Evolutionary conservation across 2,888 invertebrate genomes (phyloP).

Genomic region (Dendrolimus houi): DNA sequence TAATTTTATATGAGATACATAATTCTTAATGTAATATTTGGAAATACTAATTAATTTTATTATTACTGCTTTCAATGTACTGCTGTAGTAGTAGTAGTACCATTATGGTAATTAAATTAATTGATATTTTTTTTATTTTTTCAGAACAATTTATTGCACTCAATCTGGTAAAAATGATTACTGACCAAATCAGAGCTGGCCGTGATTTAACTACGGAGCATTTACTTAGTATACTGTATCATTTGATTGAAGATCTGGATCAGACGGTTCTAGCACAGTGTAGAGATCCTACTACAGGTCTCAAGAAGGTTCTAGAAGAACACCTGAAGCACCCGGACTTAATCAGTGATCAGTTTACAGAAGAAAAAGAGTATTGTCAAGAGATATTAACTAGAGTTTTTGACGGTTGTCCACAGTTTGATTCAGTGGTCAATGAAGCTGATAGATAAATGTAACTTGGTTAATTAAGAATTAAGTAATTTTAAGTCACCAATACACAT

Average conservation of each 20-base stretch:
- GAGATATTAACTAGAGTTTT: slow-evolving; percentile 28
- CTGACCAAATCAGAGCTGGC: slow-evolving; percentile 27
- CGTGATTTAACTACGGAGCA: slow-evolving; percentile 46
- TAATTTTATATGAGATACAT: no score
- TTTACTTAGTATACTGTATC: slow-evolving; percentile 36
- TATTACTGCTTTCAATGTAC: no score
- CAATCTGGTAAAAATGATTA: slow-evolving; percentile 34
- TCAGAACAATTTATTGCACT: slow-evolving; percentile 44
- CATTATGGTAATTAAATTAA: no score
- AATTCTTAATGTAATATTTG: no score
- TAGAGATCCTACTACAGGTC: slow-evolving; percentile 25
- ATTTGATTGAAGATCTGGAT: slow-evolving; percentile 28
- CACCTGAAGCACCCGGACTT: slow-evolving; percentile 35
- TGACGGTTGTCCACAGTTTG: slow-evolving; percentile 12
- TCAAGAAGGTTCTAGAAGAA: slow-evolving; percentile 31
- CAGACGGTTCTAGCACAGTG: slow-evolving; percentile 30
- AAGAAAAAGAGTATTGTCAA: slow-evolving; percentile 46
- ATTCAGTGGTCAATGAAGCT: slow-evolving; percentile 25
- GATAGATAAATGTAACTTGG: slow-evolving; percentile 34
- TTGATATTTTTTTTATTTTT: slow-evolving; percentile 14
- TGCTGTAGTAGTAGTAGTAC: no score
- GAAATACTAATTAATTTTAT: no score
- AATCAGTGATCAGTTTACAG: slow-evolving; percentile 29
- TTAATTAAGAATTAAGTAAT: no score
- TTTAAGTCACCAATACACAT: no score